A percentile compares a stretch with the other conserved stretches of the same genome.
These are phyloP conservation scores for Gastracanthus pulcherrimus DNA, from an alignment of 2,888 invertebrate genomes.

Conservation along the genomic window DNA sequence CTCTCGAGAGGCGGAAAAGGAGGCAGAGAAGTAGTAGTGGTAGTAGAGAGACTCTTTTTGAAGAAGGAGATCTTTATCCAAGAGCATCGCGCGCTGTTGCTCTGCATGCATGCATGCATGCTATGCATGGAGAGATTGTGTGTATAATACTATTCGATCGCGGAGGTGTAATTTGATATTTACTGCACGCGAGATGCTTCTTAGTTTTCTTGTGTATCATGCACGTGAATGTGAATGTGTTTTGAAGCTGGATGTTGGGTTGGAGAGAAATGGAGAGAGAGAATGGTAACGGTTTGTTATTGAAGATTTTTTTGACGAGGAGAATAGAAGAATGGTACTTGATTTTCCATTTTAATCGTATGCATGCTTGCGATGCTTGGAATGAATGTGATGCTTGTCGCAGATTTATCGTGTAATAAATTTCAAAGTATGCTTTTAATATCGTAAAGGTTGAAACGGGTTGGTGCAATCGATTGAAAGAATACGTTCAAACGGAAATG, in stretches of 20 bases:
- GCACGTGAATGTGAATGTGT: not conserved
- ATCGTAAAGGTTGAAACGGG: no score
- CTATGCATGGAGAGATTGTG: not conserved
- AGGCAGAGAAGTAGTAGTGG: not conserved
- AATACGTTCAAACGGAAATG: no score
- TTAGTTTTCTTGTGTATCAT: not conserved
- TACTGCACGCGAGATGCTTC: not conserved
- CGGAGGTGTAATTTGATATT: slow-evolving; percentile 16
- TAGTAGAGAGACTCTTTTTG: not conserved
- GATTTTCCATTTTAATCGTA: not conserved
- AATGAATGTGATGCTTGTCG: no score
- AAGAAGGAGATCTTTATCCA: slow-evolving; percentile 25
- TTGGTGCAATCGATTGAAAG: no score
- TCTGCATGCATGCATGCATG: not conserved
- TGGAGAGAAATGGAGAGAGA: no score
- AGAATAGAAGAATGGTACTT: slow-evolving; percentile 14
- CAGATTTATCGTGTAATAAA: no score
- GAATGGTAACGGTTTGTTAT: slow-evolving; percentile 27
- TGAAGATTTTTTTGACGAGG: not conserved
- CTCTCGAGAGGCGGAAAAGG: not conserved
- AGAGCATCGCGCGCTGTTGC: no score
- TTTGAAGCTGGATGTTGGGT: no score
- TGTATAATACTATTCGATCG: not conserved
- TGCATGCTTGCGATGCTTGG: no score
- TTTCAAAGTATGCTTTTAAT: no score